Evolutionary conservation across 1,140 invertebrate species (phyloP).

Genomic region (Drosophila insularis): DNA sequence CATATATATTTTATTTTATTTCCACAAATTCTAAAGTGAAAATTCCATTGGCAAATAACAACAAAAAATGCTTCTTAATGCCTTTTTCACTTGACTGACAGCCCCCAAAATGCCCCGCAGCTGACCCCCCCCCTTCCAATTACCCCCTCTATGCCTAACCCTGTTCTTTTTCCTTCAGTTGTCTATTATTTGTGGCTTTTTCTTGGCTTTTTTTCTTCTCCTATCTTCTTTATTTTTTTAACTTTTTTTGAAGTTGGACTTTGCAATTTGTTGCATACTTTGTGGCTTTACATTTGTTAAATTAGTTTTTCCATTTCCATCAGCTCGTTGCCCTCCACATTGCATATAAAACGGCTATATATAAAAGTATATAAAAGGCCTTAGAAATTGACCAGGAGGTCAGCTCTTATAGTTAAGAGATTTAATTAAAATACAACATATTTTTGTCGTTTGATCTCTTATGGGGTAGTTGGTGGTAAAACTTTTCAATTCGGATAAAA

Average conservation of each 20-base stretch:
- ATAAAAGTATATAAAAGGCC: background rate
- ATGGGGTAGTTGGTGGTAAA: no score
- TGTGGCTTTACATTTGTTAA: conserved; percentile 58
- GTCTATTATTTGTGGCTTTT: conserved; percentile 42
- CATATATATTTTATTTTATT: conserved; percentile 40
- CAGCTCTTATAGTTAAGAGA: no score
- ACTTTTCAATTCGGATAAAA: no score
- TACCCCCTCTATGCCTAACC: background rate
- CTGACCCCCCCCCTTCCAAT: background rate
- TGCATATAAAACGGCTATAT: background rate
- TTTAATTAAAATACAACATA: no score
- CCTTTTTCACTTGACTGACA: conserved; percentile 73
- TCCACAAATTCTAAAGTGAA: conserved; percentile 73
- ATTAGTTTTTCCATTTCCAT: conserved; percentile 50
- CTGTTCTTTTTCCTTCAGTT: conserved; percentile 8
- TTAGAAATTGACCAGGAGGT: no score
- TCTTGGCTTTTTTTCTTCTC: background rate
- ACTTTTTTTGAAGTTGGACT: conserved; percentile 51
- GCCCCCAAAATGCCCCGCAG: conserved; percentile 14
- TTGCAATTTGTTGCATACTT: conserved; percentile 70
- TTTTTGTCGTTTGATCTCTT: no score
- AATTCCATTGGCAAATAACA: conserved; percentile 59
- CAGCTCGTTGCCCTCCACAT: background rate
- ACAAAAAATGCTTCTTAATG: conserved; percentile 72
- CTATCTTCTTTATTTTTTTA: no score